phyloP scores from a whole-genome alignment of 2,888 invertebrate species.

The Gryllus longicercus region DNA sequence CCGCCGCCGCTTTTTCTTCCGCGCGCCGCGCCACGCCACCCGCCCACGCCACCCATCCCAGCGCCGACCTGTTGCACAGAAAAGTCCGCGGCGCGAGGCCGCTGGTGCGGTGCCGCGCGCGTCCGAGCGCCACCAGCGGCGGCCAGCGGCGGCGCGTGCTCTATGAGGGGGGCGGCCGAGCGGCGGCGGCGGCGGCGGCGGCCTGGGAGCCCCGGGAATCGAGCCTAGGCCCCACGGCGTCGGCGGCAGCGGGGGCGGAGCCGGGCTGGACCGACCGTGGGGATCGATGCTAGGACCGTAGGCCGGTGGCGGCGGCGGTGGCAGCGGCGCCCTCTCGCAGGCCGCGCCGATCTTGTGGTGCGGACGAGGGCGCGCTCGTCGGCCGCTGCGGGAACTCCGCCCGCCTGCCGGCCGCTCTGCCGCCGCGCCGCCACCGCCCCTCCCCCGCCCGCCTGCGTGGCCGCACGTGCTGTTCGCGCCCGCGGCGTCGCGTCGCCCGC shows the following conservation, averaged over 20 bases:
- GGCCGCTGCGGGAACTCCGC: background rate
- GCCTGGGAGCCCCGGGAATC: constrained; percentile 10
- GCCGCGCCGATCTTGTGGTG: background rate
- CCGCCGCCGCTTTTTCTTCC: background rate
- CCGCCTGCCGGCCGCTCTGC: background rate
- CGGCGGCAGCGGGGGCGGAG: background rate
- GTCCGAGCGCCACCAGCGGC: background rate
- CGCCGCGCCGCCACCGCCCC: background rate
- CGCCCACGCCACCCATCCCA: background rate
- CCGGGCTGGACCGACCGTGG: background rate
- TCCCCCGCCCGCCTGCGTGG: background rate
- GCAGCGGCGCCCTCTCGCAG: background rate
- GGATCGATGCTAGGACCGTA: constrained; percentile 1
- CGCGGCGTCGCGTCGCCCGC: background rate
- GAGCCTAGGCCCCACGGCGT: background rate
- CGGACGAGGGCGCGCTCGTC: background rate
- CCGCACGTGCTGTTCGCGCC: background rate
- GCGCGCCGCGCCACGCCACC: background rate
- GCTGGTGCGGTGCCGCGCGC: background rate
- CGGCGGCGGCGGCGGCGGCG: background rate
- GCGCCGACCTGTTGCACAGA: constrained; percentile 2
- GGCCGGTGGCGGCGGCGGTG: background rate
- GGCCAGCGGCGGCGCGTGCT: background rate
- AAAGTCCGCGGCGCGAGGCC: background rate
- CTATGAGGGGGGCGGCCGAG: background rate